Evolutionary conservation across 2,797 vertebrate species (phyloP).

Genomic region (Periophthalmus magnuspinnatus): DNA sequence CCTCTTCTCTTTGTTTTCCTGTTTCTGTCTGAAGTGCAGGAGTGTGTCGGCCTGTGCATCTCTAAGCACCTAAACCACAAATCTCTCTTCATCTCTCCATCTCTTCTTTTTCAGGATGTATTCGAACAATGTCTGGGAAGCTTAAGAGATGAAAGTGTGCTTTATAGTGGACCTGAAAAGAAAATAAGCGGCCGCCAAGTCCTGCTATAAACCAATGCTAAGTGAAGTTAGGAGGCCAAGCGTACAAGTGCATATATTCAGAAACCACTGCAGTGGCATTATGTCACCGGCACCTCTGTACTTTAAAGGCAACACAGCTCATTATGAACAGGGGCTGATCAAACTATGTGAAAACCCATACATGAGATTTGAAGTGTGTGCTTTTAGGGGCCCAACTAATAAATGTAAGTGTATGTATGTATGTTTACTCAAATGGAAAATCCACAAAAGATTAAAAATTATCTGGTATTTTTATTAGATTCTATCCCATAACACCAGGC

Average conservation of each 20-base stretch:
- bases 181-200: constrained; percentile 72
- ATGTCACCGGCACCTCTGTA: constrained; percentile 21
- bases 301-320: constrained; percentile 36
- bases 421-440: background rate
- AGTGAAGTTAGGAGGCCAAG: constrained; percentile 70
- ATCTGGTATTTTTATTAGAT: background rate
- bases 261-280: constrained; percentile 23
- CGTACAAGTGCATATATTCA: constrained; percentile 28
- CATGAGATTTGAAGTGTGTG: too few species aligned
- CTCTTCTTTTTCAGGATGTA: constrained; percentile 54
- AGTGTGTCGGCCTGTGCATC: constrained; percentile 22
- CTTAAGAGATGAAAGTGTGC: constrained; percentile 74
- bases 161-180: constrained; percentile 72
- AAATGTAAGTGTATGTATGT: background rate
- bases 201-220: constrained; percentile 73
- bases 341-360: background rate
- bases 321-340: constrained; percentile 26
- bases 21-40: constrained; percentile 42
- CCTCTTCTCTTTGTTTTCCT: constrained; percentile 50
- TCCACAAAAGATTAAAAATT: background rate
- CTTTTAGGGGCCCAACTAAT: background rate
- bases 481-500: background rate
- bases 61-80: constrained; percentile 52
- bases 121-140: constrained; percentile 50
- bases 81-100: constrained; percentile 56